Evolutionary conservation across 2,113 vertebrate species (phyloP).

Genomic region (Mus spicilegus): DNA sequence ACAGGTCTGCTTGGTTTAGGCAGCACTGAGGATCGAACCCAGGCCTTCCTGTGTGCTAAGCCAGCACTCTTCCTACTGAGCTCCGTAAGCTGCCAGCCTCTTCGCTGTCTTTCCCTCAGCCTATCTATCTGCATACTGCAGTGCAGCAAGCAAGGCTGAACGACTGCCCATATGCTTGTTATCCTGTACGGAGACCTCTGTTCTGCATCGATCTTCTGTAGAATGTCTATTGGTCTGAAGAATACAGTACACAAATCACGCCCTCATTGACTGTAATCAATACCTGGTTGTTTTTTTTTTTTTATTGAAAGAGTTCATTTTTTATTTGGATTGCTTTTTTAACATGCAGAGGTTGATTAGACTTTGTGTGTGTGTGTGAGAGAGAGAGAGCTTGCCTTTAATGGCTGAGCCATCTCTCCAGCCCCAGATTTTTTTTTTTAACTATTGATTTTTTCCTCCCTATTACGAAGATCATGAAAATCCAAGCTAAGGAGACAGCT

Average conservation of each 20-base stretch:
- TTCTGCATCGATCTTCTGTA: not conserved
- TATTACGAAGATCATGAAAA: slow-evolving; percentile 8
- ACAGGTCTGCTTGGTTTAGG: not conserved
- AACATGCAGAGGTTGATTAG: not conserved
- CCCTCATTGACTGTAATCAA: not conserved
- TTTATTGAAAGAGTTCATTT: not conserved
- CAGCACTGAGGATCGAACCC: not conserved
- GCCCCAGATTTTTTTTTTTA: slow-evolving; percentile 6
- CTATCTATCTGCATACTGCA: not conserved
- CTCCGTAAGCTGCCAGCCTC: not conserved
- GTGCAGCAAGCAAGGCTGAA: not conserved
- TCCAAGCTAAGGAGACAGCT: not conserved
- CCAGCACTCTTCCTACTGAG: not conserved
- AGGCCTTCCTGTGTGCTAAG: not conserved
- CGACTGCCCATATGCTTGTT: not conserved
- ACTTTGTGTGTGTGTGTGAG: not conserved
- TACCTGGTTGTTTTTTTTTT: not conserved
- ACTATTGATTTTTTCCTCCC: not conserved
- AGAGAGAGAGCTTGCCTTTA: not conserved
- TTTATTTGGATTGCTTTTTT: not conserved
- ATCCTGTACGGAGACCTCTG: not conserved
- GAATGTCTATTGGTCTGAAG: not conserved
- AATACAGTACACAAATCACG: not conserved
- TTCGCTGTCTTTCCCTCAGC: not conserved
- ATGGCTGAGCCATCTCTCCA: not conserved